Evolutionary conservation across 2,888 invertebrate genomes (phyloP).

Genomic region (Macrostomum cliftonense): DNA sequence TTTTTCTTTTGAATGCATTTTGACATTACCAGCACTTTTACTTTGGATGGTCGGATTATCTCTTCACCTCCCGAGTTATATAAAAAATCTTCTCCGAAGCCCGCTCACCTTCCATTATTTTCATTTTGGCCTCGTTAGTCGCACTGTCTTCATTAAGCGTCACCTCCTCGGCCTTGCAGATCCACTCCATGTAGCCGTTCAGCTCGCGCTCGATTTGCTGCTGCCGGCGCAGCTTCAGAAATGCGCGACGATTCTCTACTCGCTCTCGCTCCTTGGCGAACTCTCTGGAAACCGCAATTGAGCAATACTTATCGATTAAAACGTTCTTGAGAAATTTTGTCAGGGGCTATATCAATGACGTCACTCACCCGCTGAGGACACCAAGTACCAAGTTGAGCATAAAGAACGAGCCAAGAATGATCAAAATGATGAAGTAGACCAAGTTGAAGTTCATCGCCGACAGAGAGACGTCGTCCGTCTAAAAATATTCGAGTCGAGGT

Average conservation of each 20-base stretch:
- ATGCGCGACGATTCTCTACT: conserved; percentile 98
- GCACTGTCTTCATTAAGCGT: conserved; percentile 92
- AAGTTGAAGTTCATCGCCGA: conserved; percentile 57
- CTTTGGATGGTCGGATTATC: no score
- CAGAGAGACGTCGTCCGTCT: conserved; percentile 91
- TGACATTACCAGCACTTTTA: no score
- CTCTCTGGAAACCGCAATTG: conserved; percentile 49
- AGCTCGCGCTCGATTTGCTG: conserved; percentile 93
- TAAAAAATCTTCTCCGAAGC: no score
- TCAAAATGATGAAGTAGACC: conserved; percentile 99
- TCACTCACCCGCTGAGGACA: conserved; percentile 92
- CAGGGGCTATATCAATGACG: no score
- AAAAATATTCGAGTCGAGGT: conserved; percentile 36
- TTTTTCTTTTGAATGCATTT: no score
- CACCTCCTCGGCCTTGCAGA: conserved; percentile 98
- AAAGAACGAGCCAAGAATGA: conserved; percentile 99
- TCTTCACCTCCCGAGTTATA: no score
- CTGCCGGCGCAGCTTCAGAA: conserved; percentile 90
- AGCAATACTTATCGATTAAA: background rate
- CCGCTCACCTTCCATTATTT: conserved; percentile 73
- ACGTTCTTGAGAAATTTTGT: no score
- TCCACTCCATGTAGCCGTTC: conserved; percentile 99
- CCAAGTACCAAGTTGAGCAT: conserved; percentile 99
- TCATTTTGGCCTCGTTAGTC: conserved; percentile 89
- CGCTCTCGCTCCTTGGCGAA: conserved; percentile 99